phyloP scores from a whole-genome alignment of 2,113 vertebrate species.

The Bufo gargarizans region DNA sequence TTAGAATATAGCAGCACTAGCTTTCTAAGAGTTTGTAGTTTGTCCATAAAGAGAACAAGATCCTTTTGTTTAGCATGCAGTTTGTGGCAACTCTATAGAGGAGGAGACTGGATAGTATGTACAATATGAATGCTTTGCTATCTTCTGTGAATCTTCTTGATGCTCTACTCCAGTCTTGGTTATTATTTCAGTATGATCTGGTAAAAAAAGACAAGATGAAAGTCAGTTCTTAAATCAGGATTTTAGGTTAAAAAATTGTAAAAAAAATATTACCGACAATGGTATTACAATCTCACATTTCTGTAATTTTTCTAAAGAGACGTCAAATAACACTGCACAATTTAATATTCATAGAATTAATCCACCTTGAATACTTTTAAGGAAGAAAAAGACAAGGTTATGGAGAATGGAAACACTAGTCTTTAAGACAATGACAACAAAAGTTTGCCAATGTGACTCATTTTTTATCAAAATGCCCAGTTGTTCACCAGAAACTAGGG shows the following conservation, averaged over 20 bases:
- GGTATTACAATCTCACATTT: not conserved
- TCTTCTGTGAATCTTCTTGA: conserved; percentile 88
- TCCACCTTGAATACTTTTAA: not conserved
- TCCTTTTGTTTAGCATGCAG: conserved; percentile 96
- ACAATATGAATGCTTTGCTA: conserved; percentile 92
- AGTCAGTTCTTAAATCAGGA: not conserved
- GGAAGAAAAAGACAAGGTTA: not conserved
- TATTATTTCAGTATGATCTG: conserved; percentile 99
- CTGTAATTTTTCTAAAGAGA: not conserved
- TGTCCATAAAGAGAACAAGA: conserved; percentile 80
- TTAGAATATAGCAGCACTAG: conserved; percentile 85
- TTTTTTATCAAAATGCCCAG: not conserved
- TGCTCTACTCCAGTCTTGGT: conserved; percentile 82
- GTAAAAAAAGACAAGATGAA: conserved; percentile 69
- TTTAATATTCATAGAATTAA: not conserved
- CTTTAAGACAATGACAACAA: not conserved
- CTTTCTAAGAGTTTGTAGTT: conserved; percentile 80
- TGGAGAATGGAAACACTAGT: not conserved
- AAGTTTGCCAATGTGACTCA: not conserved
- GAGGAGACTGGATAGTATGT: conserved; percentile 94
- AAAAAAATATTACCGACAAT: not conserved
- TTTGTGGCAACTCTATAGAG: conserved; percentile 95
- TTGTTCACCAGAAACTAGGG: not conserved
- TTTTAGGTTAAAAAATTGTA: not conserved
- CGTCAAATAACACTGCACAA: not conserved